Evolutionary conservation across 2,888 invertebrate species (phyloP).

Genomic region (Pogonocherus hispidulus): DNA sequence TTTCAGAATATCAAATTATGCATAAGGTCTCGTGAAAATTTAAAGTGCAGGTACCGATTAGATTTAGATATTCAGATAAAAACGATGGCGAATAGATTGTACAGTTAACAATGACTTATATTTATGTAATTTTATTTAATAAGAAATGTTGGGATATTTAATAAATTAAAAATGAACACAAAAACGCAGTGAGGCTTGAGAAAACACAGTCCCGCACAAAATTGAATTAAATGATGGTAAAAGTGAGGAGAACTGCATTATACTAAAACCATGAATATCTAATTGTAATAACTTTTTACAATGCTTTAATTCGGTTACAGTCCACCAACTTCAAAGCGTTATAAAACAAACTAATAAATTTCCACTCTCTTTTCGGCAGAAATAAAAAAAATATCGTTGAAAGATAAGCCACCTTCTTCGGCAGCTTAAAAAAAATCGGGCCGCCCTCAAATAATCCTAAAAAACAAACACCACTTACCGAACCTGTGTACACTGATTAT

Average conservation of each 20-base stretch:
- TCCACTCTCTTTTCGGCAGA: background rate
- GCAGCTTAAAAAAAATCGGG: background rate
- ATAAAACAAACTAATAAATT: conserved; percentile 10
- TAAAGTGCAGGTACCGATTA: too few species aligned
- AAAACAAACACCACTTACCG: background rate
- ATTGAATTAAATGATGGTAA: conserved; percentile 7
- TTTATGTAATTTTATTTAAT: background rate
- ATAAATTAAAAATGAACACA: background rate
- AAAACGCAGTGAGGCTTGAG: background rate
- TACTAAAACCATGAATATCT: conserved; percentile 3
- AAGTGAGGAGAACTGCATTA: conserved; percentile 1
- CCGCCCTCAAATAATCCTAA: background rate
- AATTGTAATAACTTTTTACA: conserved; percentile 16
- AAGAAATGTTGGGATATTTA: background rate
- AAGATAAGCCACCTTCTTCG: background rate
- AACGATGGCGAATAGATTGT: too few species aligned
- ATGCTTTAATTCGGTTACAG: conserved; percentile 14
- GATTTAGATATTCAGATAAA: too few species aligned
- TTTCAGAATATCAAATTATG: too few species aligned
- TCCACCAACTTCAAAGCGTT: conserved; percentile 10
- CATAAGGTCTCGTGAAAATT: too few species aligned
- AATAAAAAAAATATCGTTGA: background rate
- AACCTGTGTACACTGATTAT: conserved; percentile 2
- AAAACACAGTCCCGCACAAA: background rate
- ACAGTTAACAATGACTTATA: too few species aligned